A percentile compares a stretch with the other conserved stretches of the same genome.
These are phyloP conservation scores for Lamellibrachia luymesi DNA, from an alignment of 1,140 invertebrate species.

Conservation along the genomic window DNA sequence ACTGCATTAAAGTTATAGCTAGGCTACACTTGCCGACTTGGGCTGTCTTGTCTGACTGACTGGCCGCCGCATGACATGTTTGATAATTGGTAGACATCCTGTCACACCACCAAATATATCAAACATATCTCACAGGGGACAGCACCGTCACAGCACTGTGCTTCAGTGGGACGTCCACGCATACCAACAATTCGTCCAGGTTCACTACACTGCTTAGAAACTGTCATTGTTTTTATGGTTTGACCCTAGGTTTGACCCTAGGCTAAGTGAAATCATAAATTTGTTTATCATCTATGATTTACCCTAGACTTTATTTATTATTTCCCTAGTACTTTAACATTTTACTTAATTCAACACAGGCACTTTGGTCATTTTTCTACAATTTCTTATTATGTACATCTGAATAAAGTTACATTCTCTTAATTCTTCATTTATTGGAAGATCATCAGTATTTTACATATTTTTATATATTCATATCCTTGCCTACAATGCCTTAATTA, in stretches of 20 bases:
- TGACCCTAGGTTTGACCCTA: too few relatives aligned
- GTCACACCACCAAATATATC: constrained; percentile 98
- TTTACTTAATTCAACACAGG: too few relatives aligned
- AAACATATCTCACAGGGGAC: constrained; percentile 95
- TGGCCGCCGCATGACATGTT: constrained; percentile 78
- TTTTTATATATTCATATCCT: neutral
- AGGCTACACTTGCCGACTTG: neutral
- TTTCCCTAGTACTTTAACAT: too few relatives aligned
- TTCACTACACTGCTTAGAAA: neutral
- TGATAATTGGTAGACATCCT: constrained; percentile 91
- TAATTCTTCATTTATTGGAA: neutral
- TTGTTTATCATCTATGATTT: too few relatives aligned
- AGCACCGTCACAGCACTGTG: neutral
- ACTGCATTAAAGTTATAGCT: neutral
- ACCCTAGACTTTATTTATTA: too few relatives aligned
- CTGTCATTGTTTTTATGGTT: neutral
- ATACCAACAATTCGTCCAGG: neutral
- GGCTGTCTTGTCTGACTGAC: neutral
- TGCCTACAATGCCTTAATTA: neutral
- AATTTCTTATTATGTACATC: too few relatives aligned
- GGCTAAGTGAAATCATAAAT: too few relatives aligned
- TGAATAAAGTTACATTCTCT: neutral
- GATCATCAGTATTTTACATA: neutral
- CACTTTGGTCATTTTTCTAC: too few relatives aligned
- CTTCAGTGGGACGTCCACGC: neutral